Percentiles rank a stretch among this genome's conserved stretches.
Conservation (phyloP, 2,888 invertebrate species). For the Diaphora mendica region DNA sequence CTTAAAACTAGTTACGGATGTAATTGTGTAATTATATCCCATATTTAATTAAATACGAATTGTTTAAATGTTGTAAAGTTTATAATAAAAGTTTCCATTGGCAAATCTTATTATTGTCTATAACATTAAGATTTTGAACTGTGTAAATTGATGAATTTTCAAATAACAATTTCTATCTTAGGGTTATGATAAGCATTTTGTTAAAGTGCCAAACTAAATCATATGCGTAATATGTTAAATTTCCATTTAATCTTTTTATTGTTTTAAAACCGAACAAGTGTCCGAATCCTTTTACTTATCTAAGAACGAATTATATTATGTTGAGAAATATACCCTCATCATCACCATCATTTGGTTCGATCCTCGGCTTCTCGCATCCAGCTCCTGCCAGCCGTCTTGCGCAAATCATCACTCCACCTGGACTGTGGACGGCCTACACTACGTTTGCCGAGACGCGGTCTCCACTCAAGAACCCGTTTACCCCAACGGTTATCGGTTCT, state of each 20-base stretch:
- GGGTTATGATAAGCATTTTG: conserved; percentile 49
- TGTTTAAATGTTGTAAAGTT: conserved; percentile 85
- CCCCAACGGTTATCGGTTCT: no score
- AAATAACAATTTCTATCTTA: conserved; percentile 65
- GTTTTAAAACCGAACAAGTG: conserved; percentile 23
- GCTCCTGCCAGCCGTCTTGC: no score
- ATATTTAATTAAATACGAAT: conserved; percentile 73
- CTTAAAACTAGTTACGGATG: conserved; percentile 85
- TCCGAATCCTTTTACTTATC: conserved; percentile 16
- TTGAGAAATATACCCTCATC: background rate
- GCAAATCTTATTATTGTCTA: conserved; percentile 78
- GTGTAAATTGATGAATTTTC: conserved; percentile 58
- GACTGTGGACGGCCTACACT: no score
- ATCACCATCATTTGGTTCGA: no score
- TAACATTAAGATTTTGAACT: conserved; percentile 63
- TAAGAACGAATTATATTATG: conserved; percentile 6
- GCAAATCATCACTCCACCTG: no score
- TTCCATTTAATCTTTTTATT: conserved; percentile 18
- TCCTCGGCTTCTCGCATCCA: no score
- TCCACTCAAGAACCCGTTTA: no score
- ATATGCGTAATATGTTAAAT: conserved; percentile 33
- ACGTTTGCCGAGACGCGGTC: no score
- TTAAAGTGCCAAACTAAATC: conserved; percentile 57
- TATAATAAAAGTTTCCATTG: conserved; percentile 76
- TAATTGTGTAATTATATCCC: conserved; percentile 76